A percentile compares a stretch with the other conserved stretches of the same genome.
Conservation (phyloP, 2,888 invertebrate species). For the Coronaproctus castanopsis region DNA sequence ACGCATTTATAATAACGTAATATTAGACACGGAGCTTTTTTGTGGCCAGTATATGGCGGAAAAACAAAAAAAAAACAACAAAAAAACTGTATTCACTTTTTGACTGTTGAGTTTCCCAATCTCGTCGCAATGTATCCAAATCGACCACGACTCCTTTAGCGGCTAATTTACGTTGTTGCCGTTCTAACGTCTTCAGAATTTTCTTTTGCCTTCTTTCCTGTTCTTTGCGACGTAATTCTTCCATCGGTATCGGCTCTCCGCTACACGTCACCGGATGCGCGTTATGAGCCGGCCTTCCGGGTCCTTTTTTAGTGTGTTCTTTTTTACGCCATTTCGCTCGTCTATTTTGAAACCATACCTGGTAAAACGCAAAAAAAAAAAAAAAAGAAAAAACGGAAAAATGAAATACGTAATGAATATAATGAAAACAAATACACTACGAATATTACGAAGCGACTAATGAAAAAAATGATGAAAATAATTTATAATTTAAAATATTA, state of each 20-base stretch:
- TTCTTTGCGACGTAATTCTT: constrained; percentile 65
- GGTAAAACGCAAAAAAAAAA: too few species aligned
- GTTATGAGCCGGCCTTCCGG: constrained; percentile 93
- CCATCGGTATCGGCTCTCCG: constrained; percentile 89
- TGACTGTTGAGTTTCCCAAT: constrained; percentile 54
- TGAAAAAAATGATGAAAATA: too few species aligned
- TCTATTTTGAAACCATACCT: constrained; percentile 99
- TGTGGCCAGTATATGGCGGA: too few species aligned
- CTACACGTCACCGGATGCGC: constrained; percentile 94
- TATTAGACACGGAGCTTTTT: too few species aligned
- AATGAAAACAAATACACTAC: too few species aligned
- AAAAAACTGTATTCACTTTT: constrained; percentile 17
- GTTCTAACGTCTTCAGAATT: constrained; percentile 71
- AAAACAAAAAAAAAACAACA: too few species aligned
- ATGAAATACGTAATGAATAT: too few species aligned
- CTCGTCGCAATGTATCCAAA: constrained; percentile 59
- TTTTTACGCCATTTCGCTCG: constrained; percentile 98
- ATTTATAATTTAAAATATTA: too few species aligned
- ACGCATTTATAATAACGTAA: too few species aligned
- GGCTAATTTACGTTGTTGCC: constrained; percentile 77
- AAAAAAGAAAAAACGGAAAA: too few species aligned
- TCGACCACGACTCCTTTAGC: constrained; percentile 80
- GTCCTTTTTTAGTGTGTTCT: constrained; percentile 96
- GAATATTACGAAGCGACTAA: too few species aligned
- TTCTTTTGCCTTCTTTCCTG: constrained; percentile 76